Base-by-base conservation (phyloP, 2,113 vertebrate species). In the Pogona vitticeps region DNA sequence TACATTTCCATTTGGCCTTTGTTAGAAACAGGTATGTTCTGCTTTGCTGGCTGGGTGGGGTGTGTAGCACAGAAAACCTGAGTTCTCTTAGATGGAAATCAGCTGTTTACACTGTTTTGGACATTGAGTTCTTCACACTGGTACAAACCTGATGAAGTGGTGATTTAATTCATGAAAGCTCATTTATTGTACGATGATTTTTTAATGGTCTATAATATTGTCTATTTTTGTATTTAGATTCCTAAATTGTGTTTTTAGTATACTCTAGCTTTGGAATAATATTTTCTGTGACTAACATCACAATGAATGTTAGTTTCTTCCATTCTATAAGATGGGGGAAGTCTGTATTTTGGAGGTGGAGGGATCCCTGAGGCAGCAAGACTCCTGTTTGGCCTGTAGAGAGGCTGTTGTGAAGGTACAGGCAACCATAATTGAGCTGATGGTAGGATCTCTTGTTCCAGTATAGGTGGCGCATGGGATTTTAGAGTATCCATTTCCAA, bases 291-390 rank as follows among this genome's bases (percentile, higher is more conserved):
- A 33, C 0, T 89, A 3, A 56, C 58, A 21, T 38, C 15, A 1
- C 58, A 13, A 38, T 18, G 0, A 0, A 33, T 87, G 2, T 70
- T 88, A n/a, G 56, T 36, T 33, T 46, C 15, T 76, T 38, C 21
- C 0, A 10, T 18, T 77, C 84, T 58, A 2, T 92, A 93, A 46
- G 0, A 6, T 52, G 90, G 90, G 67, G 91, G 92, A 52, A 91
- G 87, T 58, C 91, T 91, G 36, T 95, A 82, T 89, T 90, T 90
- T 81, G 88, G 91, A 15, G 79, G 70, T 18, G 61, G 85, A 82
- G 80, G 72, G 46, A 67, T 72, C 61, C 10, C 59, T 38, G 28
- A 76, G 78, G 63, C 59, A 76, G 15, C 20, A 9, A 71, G 58
- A 33, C 1, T 88, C 36, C 21, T 21, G 15, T 38, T 0, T 8